phyloP scores from a whole-genome alignment of 2,888 invertebrate genomes.

The Mystacides longicornis region DNA sequence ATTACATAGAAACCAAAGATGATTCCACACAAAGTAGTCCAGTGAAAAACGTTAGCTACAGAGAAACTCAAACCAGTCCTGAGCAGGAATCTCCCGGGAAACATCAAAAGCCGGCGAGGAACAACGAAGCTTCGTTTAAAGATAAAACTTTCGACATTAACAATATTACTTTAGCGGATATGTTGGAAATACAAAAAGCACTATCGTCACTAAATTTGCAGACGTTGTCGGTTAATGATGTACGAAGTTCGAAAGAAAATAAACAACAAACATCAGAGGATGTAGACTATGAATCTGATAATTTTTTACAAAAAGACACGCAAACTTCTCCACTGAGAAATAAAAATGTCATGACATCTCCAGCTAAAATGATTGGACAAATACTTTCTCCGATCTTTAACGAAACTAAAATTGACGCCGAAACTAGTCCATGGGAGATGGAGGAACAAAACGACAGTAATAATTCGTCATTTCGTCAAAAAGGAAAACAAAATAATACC shows the following conservation, averaged over 20 bases:
- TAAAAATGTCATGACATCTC: constrained; percentile 45
- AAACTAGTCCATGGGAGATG: constrained; percentile 36
- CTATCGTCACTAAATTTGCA: constrained; percentile 28
- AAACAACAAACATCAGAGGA: background rate
- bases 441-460: background rate
- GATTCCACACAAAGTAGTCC: constrained; percentile 40
- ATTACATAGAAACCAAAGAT: constrained; percentile 40
- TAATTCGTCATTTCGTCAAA: no score
- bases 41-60: constrained; percentile 35
- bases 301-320: constrained; percentile 37
- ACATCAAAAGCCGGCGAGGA: constrained; percentile 22
- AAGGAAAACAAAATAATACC: background rate
- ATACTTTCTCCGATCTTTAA: constrained; percentile 42
- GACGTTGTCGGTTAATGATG: constrained; percentile 6
- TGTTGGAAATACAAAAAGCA: constrained; percentile 42
- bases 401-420: constrained; percentile 34
- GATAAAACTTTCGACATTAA: constrained; percentile 25
- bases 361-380: constrained; percentile 37
- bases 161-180: constrained; percentile 37
- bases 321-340: constrained; percentile 45
- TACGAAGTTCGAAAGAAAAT: background rate
- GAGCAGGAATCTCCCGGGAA: background rate
- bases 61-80: constrained; percentile 40
- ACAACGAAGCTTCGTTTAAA: background rate
- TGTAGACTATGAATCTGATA: background rate